A percentile compares a stretch with the other conserved stretches of the same genome.
These are phyloP conservation scores for Camponotus pennsylvanicus DNA, from an alignment of 1,140 invertebrate genomes.

Conservation along the genomic window DNA sequence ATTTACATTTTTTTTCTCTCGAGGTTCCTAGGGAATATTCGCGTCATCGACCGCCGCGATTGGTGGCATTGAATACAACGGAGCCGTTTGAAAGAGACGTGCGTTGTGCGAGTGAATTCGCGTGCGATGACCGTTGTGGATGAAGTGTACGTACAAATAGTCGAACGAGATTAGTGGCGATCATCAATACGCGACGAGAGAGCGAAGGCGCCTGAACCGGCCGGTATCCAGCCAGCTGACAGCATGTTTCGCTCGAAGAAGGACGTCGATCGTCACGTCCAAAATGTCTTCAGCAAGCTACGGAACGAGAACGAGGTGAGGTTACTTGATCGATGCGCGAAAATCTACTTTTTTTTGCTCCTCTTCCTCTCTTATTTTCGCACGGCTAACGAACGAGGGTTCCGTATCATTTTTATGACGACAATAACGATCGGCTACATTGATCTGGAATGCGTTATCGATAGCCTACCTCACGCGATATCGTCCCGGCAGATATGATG, in stretches of 20 bases:
- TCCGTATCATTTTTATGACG: background rate
- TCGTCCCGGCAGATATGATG: background rate
- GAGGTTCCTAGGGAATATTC: background rate
- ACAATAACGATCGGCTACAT: background rate
- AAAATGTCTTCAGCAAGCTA: slow-evolving; percentile 88
- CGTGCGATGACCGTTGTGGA: slow-evolving; percentile 30
- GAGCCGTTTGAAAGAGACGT: slow-evolving; percentile 71
- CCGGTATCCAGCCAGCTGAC: background rate
- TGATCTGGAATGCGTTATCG: background rate
- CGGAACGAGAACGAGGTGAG: slow-evolving; percentile 90
- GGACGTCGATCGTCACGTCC: slow-evolving; percentile 90
- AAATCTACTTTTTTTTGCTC: background rate
- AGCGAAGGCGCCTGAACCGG: background rate
- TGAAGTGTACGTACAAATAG: slow-evolving; percentile 22
- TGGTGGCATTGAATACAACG: slow-evolving; percentile 44
- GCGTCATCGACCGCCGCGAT: background rate
- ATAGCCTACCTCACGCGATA: too few species aligned
- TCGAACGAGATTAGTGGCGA: slow-evolving; percentile 10
- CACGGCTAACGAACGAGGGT: background rate
- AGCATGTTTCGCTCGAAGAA: slow-evolving; percentile 90
- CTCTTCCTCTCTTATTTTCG: background rate
- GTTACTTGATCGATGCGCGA: slow-evolving; percentile 65
- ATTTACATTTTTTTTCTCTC: background rate
- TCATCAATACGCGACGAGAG: background rate
- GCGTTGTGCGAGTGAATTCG: slow-evolving; percentile 41